Evolutionary conservation across 2,797 vertebrate species (phyloP).

Genomic region (Ctenopoma multispine): DNA sequence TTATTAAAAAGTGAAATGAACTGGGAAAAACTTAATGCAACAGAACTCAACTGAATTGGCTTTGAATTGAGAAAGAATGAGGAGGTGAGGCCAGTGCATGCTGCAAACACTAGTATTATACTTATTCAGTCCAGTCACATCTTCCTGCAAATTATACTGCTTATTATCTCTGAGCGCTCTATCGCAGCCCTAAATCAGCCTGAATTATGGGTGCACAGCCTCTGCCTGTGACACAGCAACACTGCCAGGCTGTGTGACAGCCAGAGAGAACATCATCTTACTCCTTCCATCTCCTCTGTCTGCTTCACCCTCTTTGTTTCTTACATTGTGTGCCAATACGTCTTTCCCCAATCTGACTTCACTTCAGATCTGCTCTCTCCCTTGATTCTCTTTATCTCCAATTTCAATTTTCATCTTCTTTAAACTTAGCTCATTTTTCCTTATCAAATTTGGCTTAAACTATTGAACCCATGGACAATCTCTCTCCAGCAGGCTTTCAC

Average conservation of each 20-base stretch:
- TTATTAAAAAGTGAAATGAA: slow-evolving; percentile 44
- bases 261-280: slow-evolving; percentile 52
- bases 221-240: slow-evolving; percentile 62
- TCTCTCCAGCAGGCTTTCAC: slow-evolving; percentile 13
- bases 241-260: slow-evolving; percentile 59
- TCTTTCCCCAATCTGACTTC: slow-evolving; percentile 34
- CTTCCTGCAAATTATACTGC: slow-evolving; percentile 77
- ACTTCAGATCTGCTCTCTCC: slow-evolving; percentile 29
- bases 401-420: slow-evolving; percentile 58
- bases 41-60: slow-evolving; percentile 29
- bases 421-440: slow-evolving; percentile 36
- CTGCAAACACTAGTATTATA: slow-evolving; percentile 46
- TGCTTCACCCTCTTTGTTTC: slow-evolving; percentile 50
- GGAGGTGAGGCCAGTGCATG: slow-evolving; percentile 13
- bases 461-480: slow-evolving; percentile 4
- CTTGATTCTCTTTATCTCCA: slow-evolving; percentile 43
- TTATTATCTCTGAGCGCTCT: slow-evolving; percentile 79
- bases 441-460: slow-evolving; percentile 45
- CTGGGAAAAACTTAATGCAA: slow-evolving; percentile 29
- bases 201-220: slow-evolving; percentile 76
- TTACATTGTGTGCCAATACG: slow-evolving; percentile 2
- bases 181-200: slow-evolving; percentile 76
- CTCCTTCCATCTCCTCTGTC: slow-evolving; percentile 29
- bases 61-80: slow-evolving; percentile 41
- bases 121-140: slow-evolving; percentile 78